Percentiles rank a stretch among this genome's conserved stretches.
These are phyloP conservation scores for Thereva unica DNA, from an alignment of 2,888 invertebrate genomes.

Conservation along the genomic window DNA sequence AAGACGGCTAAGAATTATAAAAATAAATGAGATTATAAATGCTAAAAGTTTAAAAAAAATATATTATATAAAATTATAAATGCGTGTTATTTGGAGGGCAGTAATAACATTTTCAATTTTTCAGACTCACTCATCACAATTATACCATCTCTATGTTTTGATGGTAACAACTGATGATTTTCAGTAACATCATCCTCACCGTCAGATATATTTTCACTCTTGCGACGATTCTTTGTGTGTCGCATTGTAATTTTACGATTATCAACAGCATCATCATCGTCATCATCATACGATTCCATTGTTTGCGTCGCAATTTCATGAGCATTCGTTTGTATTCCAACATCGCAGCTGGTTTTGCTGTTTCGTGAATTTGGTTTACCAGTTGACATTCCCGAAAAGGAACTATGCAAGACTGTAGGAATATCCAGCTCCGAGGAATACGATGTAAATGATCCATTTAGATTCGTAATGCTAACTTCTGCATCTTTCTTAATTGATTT, in stretches of 20 bases:
- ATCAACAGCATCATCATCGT: conserved; percentile 50
- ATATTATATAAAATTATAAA: background rate
- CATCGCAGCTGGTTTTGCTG: conserved; percentile 63
- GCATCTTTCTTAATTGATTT: conserved; percentile 44
- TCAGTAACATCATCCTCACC: conserved; percentile 48
- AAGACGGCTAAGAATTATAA: background rate
- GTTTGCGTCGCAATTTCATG: conserved; percentile 61
- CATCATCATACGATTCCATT: conserved; percentile 45
- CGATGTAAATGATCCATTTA: conserved; percentile 50
- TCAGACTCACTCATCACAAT: conserved; percentile 57
- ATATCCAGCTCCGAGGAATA: conserved; percentile 59
- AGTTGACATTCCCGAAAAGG: conserved; percentile 59
- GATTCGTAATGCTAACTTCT: conserved; percentile 49
- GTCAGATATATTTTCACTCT: conserved; percentile 42
- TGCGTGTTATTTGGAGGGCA: conserved; percentile 54
- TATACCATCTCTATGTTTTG: conserved; percentile 47
- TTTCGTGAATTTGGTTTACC: conserved; percentile 59
- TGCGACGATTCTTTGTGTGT: conserved; percentile 49
- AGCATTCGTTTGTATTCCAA: conserved; percentile 64
- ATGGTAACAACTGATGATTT: conserved; percentile 49
- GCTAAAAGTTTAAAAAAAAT: background rate
- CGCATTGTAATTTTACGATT: conserved; percentile 50
- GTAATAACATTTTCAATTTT: conserved; percentile 57
- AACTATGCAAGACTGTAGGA: conserved; percentile 54
- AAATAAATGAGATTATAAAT: conserved; percentile 3